Conservation (phyloP, 2,888 invertebrate genomes). For the Eilema depressum region DNA sequence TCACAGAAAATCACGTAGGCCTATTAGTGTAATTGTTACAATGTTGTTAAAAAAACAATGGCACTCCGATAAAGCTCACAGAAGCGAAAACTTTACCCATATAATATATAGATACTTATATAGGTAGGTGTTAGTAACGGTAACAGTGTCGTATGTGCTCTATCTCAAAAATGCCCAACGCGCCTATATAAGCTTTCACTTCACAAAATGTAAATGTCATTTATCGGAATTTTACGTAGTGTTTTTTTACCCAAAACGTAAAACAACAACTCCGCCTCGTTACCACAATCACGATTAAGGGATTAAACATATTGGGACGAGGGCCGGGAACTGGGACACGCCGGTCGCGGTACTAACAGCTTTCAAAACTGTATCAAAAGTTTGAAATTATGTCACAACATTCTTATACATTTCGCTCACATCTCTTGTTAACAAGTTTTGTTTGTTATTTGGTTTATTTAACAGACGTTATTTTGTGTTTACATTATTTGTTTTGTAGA, state of each 20-base stretch:
- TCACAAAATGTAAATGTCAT: not conserved
- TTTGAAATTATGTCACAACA: not conserved
- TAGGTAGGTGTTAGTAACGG: no score
- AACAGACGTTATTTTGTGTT: not conserved
- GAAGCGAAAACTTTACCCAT: no score
- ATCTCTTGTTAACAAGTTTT: not conserved
- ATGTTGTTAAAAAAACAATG: not conserved
- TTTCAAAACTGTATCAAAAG: not conserved
- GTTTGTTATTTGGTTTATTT: not conserved
- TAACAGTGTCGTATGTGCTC: no score
- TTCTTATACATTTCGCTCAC: constrained; percentile 1
- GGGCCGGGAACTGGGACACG: not conserved
- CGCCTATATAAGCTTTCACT: no score
- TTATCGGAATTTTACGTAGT: not conserved
- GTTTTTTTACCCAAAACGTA: not conserved
- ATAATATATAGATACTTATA: no score
- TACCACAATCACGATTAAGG: constrained; percentile 2
- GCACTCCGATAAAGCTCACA: no score
- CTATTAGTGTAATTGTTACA: not conserved
- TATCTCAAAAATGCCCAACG: no score
- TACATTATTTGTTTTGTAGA: not conserved
- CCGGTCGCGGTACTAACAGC: not conserved
- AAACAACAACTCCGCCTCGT: not conserved
- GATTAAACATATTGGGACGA: not conserved
- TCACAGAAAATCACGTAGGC: no score